These are phyloP conservation scores for Ochotona curzoniae DNA, from an alignment of 2,113 vertebrate genomes.

Conservation along the genomic window DNA sequence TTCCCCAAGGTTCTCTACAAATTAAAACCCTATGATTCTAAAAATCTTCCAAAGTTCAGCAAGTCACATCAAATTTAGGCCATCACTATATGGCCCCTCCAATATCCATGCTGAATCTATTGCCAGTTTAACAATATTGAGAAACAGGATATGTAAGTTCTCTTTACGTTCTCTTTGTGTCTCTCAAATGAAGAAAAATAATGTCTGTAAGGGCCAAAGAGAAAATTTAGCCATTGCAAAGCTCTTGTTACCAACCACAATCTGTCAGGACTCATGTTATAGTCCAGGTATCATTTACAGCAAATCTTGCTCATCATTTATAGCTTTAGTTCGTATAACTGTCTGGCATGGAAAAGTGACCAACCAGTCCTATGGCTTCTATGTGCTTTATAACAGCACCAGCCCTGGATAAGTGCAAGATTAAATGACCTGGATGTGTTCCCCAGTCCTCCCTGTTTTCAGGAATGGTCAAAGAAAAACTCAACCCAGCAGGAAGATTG, in stretches of 20 bases:
- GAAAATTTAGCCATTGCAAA: background rate
- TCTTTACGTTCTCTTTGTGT: too few relatives aligned
- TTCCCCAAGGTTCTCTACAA: background rate
- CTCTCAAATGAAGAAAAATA: background rate
- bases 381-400: background rate
- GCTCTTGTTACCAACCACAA: background rate
- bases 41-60: background rate
- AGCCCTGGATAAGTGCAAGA: background rate
- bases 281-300: background rate
- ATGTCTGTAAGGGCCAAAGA: conserved; percentile 29
- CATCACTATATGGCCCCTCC: background rate
- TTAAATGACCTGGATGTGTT: background rate
- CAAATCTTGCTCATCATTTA: background rate
- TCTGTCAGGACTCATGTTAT: background rate
- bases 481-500: background rate
- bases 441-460: background rate
- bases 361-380: background rate
- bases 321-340: background rate
- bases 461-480: background rate
- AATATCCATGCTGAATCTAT: background rate
- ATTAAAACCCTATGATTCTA: background rate
- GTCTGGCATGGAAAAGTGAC: background rate
- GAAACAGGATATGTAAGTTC: background rate
- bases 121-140: background rate
- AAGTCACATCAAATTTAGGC: background rate